Base-by-base conservation (phyloP, 2,888 invertebrate species). In the Choristoneura rosaceana region DNA sequence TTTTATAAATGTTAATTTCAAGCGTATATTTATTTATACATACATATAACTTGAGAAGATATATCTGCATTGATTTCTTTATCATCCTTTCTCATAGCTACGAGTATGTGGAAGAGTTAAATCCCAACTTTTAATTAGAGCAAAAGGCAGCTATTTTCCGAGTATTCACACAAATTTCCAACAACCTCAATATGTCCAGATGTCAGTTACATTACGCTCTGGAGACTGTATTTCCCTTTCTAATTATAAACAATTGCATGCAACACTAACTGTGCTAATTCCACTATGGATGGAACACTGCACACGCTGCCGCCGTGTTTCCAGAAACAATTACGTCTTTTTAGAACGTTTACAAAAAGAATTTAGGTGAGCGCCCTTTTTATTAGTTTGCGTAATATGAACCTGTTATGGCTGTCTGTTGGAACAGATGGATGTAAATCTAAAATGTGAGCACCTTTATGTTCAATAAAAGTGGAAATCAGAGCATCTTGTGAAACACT, bases 381-480 rank as follows among this genome's bases (percentile, higher is more conserved):
- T 84, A 85, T 81, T 82, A 77, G 68, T 82, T 86, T 86, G 81
- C 85, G 86, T 77, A 87, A 87, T 79, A 65, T 73, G 74, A 74
- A 69, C 78, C 78, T 73, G 76, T 79, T 80, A 80, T 78, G 78
- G 79, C 59, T 76, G 80, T 80, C 81, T 90, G 88, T 90, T 88
- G 87, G 90, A 88, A 89, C 91, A 90, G 90, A 90, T 85, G 88
- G 81, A 80, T 87, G 87, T 89, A 87, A 89, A 90, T 80, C 81
- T 69, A 34, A 66, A 62, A 62, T 68, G 77, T 78, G 71, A 80
- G 82, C 84, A 85, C 78, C 82, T 84, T 55, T 55, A 55, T 80
- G 78, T 79, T 77, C 77, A 76, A 80, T 85, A 83, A 85, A 86
- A 84, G 82, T 80, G 75, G 76, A 78, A 76, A 82, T 79, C 43